Evolutionary conservation across 2,888 invertebrate genomes (phyloP).

Genomic region (Malachius bipustulatus): DNA sequence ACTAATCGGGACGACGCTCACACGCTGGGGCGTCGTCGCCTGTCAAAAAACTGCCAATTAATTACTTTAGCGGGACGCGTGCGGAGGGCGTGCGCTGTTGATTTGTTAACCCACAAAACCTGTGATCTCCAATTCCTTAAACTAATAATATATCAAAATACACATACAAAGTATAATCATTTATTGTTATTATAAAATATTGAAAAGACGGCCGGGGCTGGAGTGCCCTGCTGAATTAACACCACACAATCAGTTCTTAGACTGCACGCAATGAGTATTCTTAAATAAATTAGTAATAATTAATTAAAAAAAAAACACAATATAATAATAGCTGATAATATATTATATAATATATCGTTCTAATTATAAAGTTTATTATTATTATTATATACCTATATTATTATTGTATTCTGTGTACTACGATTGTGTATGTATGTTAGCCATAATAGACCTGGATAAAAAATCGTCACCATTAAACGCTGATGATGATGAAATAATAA

Average conservation of each 20-base stretch:
- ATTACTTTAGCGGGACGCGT: constrained; percentile 13
- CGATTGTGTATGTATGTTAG: constrained; percentile 35
- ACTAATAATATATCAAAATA: constrained; percentile 37
- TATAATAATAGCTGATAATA: constrained; percentile 33
- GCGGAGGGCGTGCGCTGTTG: constrained; percentile 19
- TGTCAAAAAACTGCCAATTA: too few species aligned
- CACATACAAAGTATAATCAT: constrained; percentile 35
- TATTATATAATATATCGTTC: constrained; percentile 33
- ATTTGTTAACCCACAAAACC: constrained; percentile 33
- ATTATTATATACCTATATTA: constrained; percentile 33
- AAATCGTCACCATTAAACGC: too few species aligned
- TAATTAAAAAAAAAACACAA: too few species aligned
- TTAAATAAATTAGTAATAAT: constrained; percentile 38
- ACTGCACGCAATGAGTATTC: constrained; percentile 40
- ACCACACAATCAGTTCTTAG: constrained; percentile 40
- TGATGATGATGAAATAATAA: too few species aligned
- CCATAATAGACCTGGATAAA: constrained; percentile 34
- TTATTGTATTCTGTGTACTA: constrained; percentile 35
- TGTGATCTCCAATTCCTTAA: constrained; percentile 40
- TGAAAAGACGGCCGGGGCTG: constrained; percentile 12
- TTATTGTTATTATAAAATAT: constrained; percentile 33
- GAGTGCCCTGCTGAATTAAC: constrained; percentile 24
- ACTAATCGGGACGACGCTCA: too few species aligned
- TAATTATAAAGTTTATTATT: constrained; percentile 35
- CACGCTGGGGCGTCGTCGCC: too few species aligned